A percentile compares a stretch with the other conserved stretches of the same genome.
Evolutionary conservation across 1,140 invertebrate genomes (phyloP).

Genomic region (Oedothorax gibbosus): DNA sequence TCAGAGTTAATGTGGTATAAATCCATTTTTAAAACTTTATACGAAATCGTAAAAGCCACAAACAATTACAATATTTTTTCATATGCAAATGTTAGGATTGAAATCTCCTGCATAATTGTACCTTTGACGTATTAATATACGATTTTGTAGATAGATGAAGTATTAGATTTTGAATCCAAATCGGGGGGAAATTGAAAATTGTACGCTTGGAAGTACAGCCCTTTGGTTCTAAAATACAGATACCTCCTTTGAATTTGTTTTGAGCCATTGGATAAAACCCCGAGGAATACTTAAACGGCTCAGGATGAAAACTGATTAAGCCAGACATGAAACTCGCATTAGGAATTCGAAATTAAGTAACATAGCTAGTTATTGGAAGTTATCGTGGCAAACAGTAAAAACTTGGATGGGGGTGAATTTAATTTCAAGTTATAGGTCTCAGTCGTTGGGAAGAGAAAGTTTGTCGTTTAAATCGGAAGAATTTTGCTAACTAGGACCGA

Average conservation of each 20-base stretch:
- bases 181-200: no score
- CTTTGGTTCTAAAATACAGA: no score
- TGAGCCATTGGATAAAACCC: conserved; percentile 28
- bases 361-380: conserved; percentile 57
- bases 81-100: no score
- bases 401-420: conserved; percentile 51
- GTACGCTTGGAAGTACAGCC: no score
- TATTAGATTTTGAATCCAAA: no score
- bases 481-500: conserved; percentile 35
- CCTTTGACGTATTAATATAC: no score
- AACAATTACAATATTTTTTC: no score
- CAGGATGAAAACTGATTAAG: conserved; percentile 55
- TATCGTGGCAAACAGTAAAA: conserved; percentile 58
- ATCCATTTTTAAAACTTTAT: no score
- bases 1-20: no score
- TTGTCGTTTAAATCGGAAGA: conserved; percentile 41
- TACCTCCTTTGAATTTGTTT: conserved; percentile 39
- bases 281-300: conserved; percentile 50
- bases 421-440: conserved; percentile 57
- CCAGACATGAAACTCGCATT: conserved; percentile 58
- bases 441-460: conserved; percentile 25
- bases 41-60: no score
- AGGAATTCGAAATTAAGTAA: conserved; percentile 59
- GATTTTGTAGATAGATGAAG: no score
- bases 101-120: no score